phyloP scores from a whole-genome alignment of 2,888 invertebrate species.

The Pseudoips prasinana region DNA sequence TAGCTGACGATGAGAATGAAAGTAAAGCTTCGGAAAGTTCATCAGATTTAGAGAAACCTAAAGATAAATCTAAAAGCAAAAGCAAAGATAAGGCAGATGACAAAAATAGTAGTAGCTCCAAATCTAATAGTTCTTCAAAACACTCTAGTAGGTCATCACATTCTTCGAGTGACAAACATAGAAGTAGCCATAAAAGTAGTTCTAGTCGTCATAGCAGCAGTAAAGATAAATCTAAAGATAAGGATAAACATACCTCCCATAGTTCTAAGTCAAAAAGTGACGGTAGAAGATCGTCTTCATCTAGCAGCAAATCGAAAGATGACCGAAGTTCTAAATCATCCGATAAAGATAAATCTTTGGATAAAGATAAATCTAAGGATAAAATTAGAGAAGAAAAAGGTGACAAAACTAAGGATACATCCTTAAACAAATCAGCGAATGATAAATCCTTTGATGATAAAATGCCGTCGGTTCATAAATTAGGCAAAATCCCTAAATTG shows the following conservation, averaged over 20 bases:
- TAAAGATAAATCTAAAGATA: conserved; percentile 54
- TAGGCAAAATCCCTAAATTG: conserved; percentile 91
- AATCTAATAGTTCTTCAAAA: conserved; percentile 53
- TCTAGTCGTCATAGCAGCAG: conserved; percentile 65
- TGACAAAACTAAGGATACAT: conserved; percentile 44
- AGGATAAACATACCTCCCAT: conserved; percentile 47
- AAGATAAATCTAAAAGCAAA: conserved; percentile 57
- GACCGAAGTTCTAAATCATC: conserved; percentile 48
- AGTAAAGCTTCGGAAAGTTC: conserved; percentile 51
- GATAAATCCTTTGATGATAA: conserved; percentile 86
- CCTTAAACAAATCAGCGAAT: conserved; percentile 52
- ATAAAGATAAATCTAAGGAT: conserved; percentile 55
- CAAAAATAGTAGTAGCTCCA: conserved; percentile 56
- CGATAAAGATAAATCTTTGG: conserved; percentile 49
- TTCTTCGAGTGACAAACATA: conserved; percentile 68
- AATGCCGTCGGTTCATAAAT: conserved; percentile 86
- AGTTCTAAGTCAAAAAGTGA: conserved; percentile 61
- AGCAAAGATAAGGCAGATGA: conserved; percentile 77
- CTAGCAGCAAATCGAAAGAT: conserved; percentile 58
- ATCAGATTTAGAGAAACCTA: conserved; percentile 53
- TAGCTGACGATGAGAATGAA: conserved; percentile 73
- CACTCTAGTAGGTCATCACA: conserved; percentile 64
- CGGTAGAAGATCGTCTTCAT: conserved; percentile 52
- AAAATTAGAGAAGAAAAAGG: conserved; percentile 44
- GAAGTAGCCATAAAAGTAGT: conserved; percentile 56